Conservation (phyloP, 2,888 invertebrate species). For the Camptogramma bilineatum region DNA sequence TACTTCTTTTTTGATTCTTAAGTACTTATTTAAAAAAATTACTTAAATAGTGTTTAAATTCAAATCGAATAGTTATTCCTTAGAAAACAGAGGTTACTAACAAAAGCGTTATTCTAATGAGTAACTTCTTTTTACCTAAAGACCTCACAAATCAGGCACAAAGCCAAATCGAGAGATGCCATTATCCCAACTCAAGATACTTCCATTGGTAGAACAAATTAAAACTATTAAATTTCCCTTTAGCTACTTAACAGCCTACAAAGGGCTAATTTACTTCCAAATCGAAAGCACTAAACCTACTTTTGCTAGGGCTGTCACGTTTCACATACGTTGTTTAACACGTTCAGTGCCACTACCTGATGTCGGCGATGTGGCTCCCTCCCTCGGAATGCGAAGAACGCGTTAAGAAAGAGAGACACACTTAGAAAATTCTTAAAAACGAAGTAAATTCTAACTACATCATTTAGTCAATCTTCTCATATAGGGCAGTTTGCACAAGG, state of each 20-base stretch:
- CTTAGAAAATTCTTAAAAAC: too few relatives aligned
- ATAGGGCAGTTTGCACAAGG: too few relatives aligned
- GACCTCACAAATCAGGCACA: slow-evolving; percentile 4
- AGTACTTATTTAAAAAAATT: too few relatives aligned
- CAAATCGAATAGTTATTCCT: not conserved
- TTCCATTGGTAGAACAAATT: slow-evolving; percentile 21
- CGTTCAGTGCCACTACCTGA: not conserved
- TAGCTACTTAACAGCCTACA: slow-evolving; percentile 32
- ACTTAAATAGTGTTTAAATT: not conserved
- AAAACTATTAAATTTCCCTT: slow-evolving; percentile 35
- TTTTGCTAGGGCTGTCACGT: slow-evolving; percentile 28
- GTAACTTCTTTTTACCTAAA: not conserved
- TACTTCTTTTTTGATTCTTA: too few relatives aligned
- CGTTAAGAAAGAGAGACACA: too few relatives aligned
- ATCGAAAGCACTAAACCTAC: slow-evolving; percentile 39
- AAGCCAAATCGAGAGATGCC: not conserved
- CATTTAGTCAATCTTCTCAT: too few relatives aligned
- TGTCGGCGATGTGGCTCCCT: too few relatives aligned
- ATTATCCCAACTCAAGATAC: not conserved
- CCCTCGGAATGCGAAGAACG: too few relatives aligned
- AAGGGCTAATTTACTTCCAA: slow-evolving; percentile 37
- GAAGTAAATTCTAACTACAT: too few relatives aligned
- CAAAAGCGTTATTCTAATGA: not conserved
- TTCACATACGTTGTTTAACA: not conserved
- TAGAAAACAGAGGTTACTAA: not conserved